These are phyloP conservation scores for Tipula unca DNA, from an alignment of 2,888 invertebrate genomes.

Conservation along the genomic window DNA sequence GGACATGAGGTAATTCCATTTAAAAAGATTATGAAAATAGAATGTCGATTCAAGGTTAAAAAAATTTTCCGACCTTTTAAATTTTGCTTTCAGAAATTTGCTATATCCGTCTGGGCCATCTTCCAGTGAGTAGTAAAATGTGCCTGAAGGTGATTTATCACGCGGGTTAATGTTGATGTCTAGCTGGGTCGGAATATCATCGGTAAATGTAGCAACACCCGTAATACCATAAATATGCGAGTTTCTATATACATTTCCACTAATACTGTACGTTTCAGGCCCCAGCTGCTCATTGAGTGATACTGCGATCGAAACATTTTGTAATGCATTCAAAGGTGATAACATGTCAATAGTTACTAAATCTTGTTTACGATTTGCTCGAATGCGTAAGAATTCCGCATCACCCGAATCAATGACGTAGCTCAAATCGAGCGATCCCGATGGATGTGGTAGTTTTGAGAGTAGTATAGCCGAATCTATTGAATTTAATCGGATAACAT, in stretches of 20 bases:
- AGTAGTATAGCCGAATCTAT: slow-evolving; percentile 33
- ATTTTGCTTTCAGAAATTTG: slow-evolving; percentile 35
- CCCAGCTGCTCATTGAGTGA: slow-evolving; percentile 28
- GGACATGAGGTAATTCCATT: slow-evolving; percentile 41
- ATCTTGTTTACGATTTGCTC: slow-evolving; percentile 33
- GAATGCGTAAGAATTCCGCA: slow-evolving; percentile 34
- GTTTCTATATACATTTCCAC: slow-evolving; percentile 42
- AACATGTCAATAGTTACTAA: slow-evolving; percentile 37
- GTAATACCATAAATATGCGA: slow-evolving; percentile 40
- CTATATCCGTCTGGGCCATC: slow-evolving; percentile 30
- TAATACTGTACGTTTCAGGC: slow-evolving; percentile 34
- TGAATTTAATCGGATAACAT: slow-evolving; percentile 35
- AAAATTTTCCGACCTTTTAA: slow-evolving; percentile 41
- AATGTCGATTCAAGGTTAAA: slow-evolving; percentile 41
- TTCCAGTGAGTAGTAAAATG: slow-evolving; percentile 35
- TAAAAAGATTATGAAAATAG: slow-evolving; percentile 35
- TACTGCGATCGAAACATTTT: slow-evolving; percentile 40
- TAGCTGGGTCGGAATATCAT: slow-evolving; percentile 35
- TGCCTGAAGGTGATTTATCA: slow-evolving; percentile 39
- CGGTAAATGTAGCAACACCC: slow-evolving; percentile 40
- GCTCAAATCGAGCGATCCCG: slow-evolving; percentile 33
- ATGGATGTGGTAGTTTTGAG: slow-evolving; percentile 32
- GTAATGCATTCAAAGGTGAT: slow-evolving; percentile 34
- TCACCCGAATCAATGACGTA: slow-evolving; percentile 28
- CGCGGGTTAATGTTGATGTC: slow-evolving; percentile 41